These are phyloP conservation scores for Desmophyllum pertusum DNA, from an alignment of 92 coral and sea anemone genomes.

Conservation along the genomic window DNA sequence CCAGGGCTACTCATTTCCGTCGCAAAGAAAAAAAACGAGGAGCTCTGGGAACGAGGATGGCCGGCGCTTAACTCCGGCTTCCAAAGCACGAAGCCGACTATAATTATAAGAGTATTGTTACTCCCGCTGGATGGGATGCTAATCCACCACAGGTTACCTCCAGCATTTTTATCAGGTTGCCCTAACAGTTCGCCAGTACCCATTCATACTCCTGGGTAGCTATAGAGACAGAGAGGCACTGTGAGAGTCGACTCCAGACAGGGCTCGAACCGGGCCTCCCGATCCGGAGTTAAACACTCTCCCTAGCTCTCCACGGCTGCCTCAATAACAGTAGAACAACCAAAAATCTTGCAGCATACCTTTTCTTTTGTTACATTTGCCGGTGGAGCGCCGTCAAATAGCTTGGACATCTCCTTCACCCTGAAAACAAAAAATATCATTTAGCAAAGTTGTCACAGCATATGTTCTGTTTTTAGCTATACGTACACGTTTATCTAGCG, in stretches of 20 bases:
- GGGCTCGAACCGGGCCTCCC: too few relatives aligned
- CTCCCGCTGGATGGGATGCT: neutral
- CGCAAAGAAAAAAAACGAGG: too few relatives aligned
- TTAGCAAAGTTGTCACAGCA: neutral
- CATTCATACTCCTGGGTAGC: too few relatives aligned
- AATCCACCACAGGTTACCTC: neutral
- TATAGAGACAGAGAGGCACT: too few relatives aligned
- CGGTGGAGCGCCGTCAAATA: constrained; percentile 38
- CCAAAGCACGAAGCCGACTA: neutral
- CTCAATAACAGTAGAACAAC: neutral
- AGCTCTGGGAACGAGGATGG: too few relatives aligned
- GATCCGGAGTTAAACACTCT: neutral
- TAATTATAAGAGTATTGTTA: neutral
- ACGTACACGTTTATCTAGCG: neutral
- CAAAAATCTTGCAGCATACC: constrained; percentile 19
- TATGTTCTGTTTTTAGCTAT: neutral
- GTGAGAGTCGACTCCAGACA: too few relatives aligned
- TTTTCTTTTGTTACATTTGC: constrained; percentile 6
- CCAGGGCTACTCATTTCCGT: too few relatives aligned
- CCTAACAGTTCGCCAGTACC: neutral
- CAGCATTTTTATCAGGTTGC: too few relatives aligned
- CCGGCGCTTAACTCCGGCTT: neutral
- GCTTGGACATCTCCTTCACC: constrained; percentile 62
- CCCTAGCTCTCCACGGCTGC: too few relatives aligned
- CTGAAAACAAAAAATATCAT: constrained; percentile 28